Percentiles rank a stretch among this genome's conserved stretches.
phyloP scores from a whole-genome alignment of 2,113 vertebrate species.

The Amblyopsis rosae region DNA sequence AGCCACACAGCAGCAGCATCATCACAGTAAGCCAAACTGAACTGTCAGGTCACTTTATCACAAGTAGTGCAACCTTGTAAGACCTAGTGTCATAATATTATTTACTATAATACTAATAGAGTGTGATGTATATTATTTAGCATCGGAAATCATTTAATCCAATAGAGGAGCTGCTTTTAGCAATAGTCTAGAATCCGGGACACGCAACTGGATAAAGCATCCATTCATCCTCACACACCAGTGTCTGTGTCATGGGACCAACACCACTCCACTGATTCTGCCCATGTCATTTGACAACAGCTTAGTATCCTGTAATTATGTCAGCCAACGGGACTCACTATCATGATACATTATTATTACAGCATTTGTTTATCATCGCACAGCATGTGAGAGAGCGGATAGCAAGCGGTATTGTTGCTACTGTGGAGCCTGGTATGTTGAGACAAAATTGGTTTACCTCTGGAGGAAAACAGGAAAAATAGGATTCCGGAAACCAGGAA shows the following conservation, averaged over 20 bases:
- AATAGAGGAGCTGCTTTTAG: too few species aligned
- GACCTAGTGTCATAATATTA: too few species aligned
- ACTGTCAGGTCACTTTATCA: too few species aligned
- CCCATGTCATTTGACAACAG: background rate
- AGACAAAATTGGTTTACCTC: conserved; percentile 27
- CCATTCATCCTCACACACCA: too few species aligned
- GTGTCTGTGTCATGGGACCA: too few species aligned
- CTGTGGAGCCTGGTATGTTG: conserved; percentile 5
- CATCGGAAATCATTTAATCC: too few species aligned
- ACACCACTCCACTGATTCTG: too few species aligned
- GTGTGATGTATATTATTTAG: too few species aligned
- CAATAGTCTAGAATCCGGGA: background rate
- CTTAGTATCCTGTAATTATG: conserved; percentile 43
- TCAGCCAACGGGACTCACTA: conserved; percentile 41
- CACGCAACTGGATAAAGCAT: background rate
- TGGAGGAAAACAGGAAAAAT: conserved; percentile 65
- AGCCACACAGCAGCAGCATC: background rate
- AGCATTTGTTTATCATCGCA: conserved; percentile 14
- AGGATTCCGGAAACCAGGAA: conserved; percentile 59
- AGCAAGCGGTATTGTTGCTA: background rate
- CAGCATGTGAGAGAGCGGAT: conserved; percentile 1
- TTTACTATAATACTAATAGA: too few species aligned
- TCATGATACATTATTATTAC: conserved; percentile 41
- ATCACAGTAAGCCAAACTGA: background rate
- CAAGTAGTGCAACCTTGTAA: background rate